A percentile compares a stretch with the other conserved stretches of the same genome.
These are phyloP conservation scores for Cremastobaeus sp. DNA, from an alignment of 2,888 invertebrate genomes.

Conservation along the genomic window DNA sequence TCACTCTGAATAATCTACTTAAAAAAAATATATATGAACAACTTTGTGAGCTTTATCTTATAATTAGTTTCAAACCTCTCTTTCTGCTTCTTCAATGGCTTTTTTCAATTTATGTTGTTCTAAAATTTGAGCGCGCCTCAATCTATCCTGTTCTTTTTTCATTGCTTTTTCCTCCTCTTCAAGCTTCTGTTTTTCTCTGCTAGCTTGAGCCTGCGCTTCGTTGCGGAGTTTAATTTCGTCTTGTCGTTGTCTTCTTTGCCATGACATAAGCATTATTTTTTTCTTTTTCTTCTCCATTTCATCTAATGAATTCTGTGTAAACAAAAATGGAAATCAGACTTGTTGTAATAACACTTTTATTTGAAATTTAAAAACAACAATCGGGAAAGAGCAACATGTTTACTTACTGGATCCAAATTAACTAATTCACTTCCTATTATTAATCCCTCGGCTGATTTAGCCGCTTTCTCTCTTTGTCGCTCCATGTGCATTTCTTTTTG, in stretches of 20 bases:
- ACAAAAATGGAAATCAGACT: constrained; percentile 21
- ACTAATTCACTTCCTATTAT: constrained; percentile 84
- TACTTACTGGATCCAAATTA: constrained; percentile 84
- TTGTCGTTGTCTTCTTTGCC: constrained; percentile 93
- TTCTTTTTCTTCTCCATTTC: constrained; percentile 97
- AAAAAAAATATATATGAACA: constrained; percentile 10
- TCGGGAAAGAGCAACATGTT: not conserved
- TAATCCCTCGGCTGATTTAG: constrained; percentile 79
- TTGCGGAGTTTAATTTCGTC: constrained; percentile 91
- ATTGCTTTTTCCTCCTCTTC: constrained; percentile 86
- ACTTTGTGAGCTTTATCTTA: too few species aligned
- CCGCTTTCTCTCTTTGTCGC: constrained; percentile 65
- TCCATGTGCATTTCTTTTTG: constrained; percentile 77
- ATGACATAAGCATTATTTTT: constrained; percentile 91
- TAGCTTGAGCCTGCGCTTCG: constrained; percentile 88
- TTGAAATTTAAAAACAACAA: not conserved
- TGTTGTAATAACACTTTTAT: not conserved
- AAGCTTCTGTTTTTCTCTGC: constrained; percentile 86
- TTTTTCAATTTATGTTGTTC: constrained; percentile 96
- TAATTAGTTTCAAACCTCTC: constrained; percentile 88
- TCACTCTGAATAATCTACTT: not conserved
- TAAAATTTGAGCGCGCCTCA: constrained; percentile 91
- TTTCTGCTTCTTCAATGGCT: constrained; percentile 93
- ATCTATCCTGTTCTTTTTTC: constrained; percentile 90
- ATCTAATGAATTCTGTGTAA: constrained; percentile 86